phyloP scores from a whole-genome alignment of 2,888 invertebrate genomes.

The Anthophora plumipes region DNA sequence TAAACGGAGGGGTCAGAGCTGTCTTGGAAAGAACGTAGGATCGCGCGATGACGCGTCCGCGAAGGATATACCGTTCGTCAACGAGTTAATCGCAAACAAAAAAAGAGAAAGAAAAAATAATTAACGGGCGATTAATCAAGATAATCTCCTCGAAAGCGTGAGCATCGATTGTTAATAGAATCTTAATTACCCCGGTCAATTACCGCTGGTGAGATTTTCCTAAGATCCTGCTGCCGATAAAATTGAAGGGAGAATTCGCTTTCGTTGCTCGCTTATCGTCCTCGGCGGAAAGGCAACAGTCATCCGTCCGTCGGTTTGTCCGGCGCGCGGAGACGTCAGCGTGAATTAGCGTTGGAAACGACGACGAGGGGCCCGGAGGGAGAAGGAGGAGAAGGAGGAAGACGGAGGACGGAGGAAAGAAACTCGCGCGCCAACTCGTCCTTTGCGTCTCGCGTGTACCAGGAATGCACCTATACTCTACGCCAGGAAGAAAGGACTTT shows the following conservation, averaged over 20 bases:
- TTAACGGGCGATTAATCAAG: conserved; percentile 18
- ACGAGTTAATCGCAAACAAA: too few relatives aligned
- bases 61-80: neutral
- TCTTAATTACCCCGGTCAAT: conserved; percentile 26
- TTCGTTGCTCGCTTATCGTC: conserved; percentile 13
- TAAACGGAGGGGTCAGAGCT: too few relatives aligned
- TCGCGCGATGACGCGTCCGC: too few relatives aligned
- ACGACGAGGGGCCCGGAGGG: conserved; percentile 30
- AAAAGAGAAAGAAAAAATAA: conserved; percentile 21
- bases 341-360: conserved; percentile 75
- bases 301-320: conserved; percentile 68
- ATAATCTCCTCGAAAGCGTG: conserved; percentile 11
- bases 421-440: conserved; percentile 61
- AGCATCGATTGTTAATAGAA: conserved; percentile 12
- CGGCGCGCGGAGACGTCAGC: conserved; percentile 73
- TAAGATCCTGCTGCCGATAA: neutral
- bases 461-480: conserved; percentile 63
- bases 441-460: conserved; percentile 71
- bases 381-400: neutral
- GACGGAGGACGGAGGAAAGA: conserved; percentile 47
- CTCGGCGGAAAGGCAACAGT: conserved; percentile 28
- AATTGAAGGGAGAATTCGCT: conserved; percentile 21
- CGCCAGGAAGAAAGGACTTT: neutral
- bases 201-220: conserved; percentile 8
- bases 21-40: too few relatives aligned